Evolutionary conservation across 2,888 invertebrate genomes (phyloP), one percentile per base, ranked within the genome.

Genomic region (Carpatolechia fugitivella): DNA sequence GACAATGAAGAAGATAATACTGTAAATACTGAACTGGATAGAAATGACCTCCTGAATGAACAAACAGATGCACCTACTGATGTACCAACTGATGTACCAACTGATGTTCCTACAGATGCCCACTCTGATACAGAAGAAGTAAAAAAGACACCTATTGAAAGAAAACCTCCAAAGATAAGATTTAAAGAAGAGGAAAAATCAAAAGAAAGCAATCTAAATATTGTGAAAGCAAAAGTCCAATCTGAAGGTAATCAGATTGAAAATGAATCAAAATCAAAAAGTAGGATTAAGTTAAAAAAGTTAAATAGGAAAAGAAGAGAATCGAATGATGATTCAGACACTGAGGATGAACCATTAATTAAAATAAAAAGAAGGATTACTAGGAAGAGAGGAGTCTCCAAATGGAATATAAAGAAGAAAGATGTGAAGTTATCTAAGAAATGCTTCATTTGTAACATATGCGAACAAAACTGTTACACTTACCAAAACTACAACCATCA

Each of bases 401-500:
- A 29, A 29, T 44, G 24, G 24, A 44, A 44, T 29, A 29, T 13
- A 20, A 44, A 13, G 13, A 24, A 44, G 6, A 44, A 24, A 5
- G 24, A 44, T 44, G 13, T 14, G 6, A 44, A 50, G 8, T 10
- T 31, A 8, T 20, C 18, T 2, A 66, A 60, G 29, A 68, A 64
- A 1, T 65, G 69, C 38, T 76, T 87, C 1, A 76, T 78, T 0
- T 89, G 89, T 13, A 64, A 66, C 0, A 58, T 75, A 11, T 90
- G 89, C 56, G 70, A 80, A 0, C 80, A 80, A 60, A 78, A 85
- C 41, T 89, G 89, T 41, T 86, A 84, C 16, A 89, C 89, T 0
- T 80, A 64, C 20, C 85, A 88, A 55, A 86, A 88, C 51, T 86
- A 76, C 29, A 72, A 84, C n/a, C 78, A 84, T 10, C 89, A 90